A percentile compares a stretch with the other conserved stretches of the same genome.
Conservation (phyloP, 2,797 vertebrate species). For the Anisognathus igniventris region DNA sequence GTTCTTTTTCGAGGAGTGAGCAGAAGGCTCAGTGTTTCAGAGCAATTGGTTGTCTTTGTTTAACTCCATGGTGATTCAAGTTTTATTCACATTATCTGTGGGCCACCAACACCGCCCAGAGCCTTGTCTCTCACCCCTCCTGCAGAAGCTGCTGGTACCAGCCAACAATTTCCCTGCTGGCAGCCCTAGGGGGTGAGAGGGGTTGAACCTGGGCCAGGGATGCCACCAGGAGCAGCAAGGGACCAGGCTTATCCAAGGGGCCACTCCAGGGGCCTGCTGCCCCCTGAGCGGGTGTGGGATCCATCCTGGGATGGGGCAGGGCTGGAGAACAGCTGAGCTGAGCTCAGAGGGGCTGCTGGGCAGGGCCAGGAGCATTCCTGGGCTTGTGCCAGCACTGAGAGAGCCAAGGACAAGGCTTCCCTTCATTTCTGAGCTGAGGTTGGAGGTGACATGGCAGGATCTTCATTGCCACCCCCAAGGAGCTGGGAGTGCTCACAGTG, state of each 20-base stretch:
- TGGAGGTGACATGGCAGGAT: accelerated
- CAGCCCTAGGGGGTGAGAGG: not conserved
- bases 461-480: accelerated
- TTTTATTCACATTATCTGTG: not conserved
- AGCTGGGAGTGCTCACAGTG: accelerated
- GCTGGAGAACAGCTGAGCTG: not conserved
- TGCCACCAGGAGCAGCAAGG: not conserved
- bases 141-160: not conserved
- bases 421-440: accelerated
- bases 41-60: not conserved
- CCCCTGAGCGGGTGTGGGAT: not conserved
- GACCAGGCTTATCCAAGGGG: not conserved
- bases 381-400: not conserved
- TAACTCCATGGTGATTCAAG: not conserved
- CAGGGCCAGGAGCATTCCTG: not conserved
- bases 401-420: accelerated
- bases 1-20: accelerated
- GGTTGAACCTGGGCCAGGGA: not conserved
- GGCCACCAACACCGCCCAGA: accelerated
- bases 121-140: not conserved
- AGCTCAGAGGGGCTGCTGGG: not conserved
- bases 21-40: not conserved
- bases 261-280: no score
- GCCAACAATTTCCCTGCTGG: not conserved
- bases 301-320: not conserved